Conservation (phyloP, 1,140 invertebrate genomes). For the Rhynchophorus ferrugineus region DNA sequence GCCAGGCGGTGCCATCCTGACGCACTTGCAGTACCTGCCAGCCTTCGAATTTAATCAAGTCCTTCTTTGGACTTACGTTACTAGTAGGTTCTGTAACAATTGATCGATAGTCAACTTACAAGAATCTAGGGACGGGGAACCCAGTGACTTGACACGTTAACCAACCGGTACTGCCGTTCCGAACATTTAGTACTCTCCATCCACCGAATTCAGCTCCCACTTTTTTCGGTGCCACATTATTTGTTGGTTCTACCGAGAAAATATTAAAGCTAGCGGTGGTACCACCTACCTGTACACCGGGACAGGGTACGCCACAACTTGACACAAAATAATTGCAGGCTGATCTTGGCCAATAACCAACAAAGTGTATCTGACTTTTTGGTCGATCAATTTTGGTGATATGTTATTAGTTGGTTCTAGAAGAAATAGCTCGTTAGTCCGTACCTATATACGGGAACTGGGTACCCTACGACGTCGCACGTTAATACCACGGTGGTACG, state of each 20-base stretch:
- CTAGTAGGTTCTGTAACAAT: constrained; percentile 44
- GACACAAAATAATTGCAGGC: constrained; percentile 52
- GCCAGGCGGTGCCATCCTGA: constrained; percentile 48
- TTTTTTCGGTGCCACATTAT: constrained; percentile 45
- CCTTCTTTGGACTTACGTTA: constrained; percentile 50
- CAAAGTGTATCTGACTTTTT: constrained; percentile 34
- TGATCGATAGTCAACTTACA: constrained; percentile 47
- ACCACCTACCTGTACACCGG: constrained; percentile 55
- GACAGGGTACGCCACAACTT: constrained; percentile 56
- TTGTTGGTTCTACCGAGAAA: constrained; percentile 42
- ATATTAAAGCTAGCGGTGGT: background rate
- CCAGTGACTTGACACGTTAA: constrained; percentile 60
- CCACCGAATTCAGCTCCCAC: constrained; percentile 58
- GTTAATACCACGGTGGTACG: constrained; percentile 42
- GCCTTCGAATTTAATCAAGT: constrained; percentile 57
- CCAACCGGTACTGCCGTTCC: constrained; percentile 47
- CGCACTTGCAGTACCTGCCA: constrained; percentile 58
- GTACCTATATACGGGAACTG: constrained; percentile 52
- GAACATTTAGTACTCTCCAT: constrained; percentile 57
- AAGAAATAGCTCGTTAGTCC: constrained; percentile 29
- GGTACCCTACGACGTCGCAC: constrained; percentile 52
- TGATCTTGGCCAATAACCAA: constrained; percentile 29
- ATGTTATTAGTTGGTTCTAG: constrained; percentile 64
- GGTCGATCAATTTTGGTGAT: constrained; percentile 40
- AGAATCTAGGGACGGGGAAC: constrained; percentile 59